Base-by-base conservation (phyloP, 1,140 invertebrate species). In the Drosophila obscura region DNA sequence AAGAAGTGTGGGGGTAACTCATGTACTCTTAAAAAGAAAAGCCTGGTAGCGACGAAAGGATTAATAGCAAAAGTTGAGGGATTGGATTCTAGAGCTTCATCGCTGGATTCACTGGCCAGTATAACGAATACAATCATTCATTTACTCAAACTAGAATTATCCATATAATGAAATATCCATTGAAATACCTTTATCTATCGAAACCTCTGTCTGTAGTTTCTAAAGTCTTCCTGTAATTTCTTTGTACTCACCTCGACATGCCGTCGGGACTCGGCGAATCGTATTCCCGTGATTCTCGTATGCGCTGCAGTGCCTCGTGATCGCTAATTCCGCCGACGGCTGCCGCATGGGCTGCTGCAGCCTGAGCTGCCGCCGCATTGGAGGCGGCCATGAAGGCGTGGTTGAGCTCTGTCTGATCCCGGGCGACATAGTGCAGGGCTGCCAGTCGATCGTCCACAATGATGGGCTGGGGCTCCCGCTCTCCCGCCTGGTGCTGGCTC, bases 251-350 rank as follows among this genome's bases (percentile, higher is more conserved):
- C 91, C 91, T 92, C 63, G 91, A 92, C 80, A 92, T 91, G 80
- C 91, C 91, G 75, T 92, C 91, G 81, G 91, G 91, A 80, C 91
- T 92, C 43, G 91, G 87, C 26, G 91, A 88, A 43, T 83, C 90
- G 52, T 91, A 91, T 55, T 91, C 90, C 46, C 90, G 65, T 6
- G 87, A 91, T 4, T 91, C 90, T n/a, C 84, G 81, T 56, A 91
- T 83, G 6, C 88, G 83, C 67, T 91, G 83, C 49, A 91, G 19
- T 5, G 90, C 90, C 59, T 91, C 90, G 16, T 91, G 85, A n/a
- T 91, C 90, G 52, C 79, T 90, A 57, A 91, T 87, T 0, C 65
- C 51, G 46, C 81, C 77, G 63, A 76, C 82, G 61, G 63, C 82
- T 13, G 82, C 76, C 5, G 78, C 83, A 8, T 50, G 61, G 61